Conservation (phyloP, 2,113 vertebrate genomes). For the Lophochroa leadbeateri region DNA sequence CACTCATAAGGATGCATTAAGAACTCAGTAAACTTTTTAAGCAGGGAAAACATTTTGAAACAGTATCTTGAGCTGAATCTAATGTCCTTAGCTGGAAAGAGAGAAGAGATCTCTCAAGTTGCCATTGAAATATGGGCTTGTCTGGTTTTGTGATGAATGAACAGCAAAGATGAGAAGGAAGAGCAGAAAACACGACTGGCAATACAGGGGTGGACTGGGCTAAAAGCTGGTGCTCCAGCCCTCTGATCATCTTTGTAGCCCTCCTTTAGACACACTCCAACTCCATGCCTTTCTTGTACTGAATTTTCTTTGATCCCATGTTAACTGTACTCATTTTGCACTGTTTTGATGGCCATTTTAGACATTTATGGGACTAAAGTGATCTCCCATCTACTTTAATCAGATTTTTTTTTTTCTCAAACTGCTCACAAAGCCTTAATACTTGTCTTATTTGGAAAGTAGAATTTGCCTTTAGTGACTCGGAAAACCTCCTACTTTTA, state of each 20-base stretch:
- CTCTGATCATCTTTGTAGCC: neutral
- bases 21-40: neutral
- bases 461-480: neutral
- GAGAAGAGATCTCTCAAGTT: neutral
- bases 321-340: neutral
- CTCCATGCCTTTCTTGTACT: neutral
- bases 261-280: fast-evolving
- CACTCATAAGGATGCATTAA: neutral
- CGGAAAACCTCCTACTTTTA: neutral
- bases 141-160: constrained; percentile 36
- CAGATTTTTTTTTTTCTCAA: neutral
- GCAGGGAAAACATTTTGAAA: neutral
- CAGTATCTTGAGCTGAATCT: neutral
- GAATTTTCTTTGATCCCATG: neutral
- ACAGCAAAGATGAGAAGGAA: neutral
- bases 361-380: neutral
- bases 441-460: neutral
- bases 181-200: neutral
- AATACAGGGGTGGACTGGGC: neutral
- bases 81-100: neutral
- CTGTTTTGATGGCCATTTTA: neutral
- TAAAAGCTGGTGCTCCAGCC: neutral
- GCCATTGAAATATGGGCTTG: constrained; percentile 26
- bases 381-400: neutral
- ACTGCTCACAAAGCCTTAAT: neutral